Conservation (phyloP, 2,888 invertebrate species). For the Lymantria monacha region DNA sequence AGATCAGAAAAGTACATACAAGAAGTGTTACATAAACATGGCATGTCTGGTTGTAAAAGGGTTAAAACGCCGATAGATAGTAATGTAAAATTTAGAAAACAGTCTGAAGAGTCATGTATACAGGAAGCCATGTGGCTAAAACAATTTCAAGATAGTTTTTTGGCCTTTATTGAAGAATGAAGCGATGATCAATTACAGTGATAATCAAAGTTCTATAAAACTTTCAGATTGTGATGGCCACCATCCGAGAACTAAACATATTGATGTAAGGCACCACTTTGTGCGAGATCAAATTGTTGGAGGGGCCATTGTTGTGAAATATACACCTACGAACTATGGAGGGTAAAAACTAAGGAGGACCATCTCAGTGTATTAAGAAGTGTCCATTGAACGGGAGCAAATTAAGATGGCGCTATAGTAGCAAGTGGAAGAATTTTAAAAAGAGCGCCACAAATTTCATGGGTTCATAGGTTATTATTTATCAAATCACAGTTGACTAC, state of each 20-base stretch:
- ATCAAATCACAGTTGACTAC: too few relatives aligned
- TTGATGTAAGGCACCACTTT: conserved; percentile 22
- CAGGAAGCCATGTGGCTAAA: too few relatives aligned
- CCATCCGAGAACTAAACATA: conserved; percentile 18
- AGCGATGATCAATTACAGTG: conserved; percentile 21
- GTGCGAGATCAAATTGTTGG: neutral
- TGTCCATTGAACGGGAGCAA: too few relatives aligned
- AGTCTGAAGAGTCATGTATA: conserved; percentile 1
- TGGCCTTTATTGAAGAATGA: conserved; percentile 16
- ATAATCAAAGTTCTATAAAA: too few relatives aligned
- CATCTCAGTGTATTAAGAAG: too few relatives aligned
- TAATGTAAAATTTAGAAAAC: conserved; percentile 9
- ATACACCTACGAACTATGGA: too few relatives aligned
- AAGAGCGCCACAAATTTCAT: too few relatives aligned
- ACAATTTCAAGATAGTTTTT: conserved; percentile 16
- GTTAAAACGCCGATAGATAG: conserved; percentile 1
- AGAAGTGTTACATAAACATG: conserved; percentile 1
- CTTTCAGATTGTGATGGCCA: conserved; percentile 14
- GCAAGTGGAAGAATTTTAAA: too few relatives aligned
- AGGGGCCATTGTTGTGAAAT: conserved; percentile 10
- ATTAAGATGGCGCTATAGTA: too few relatives aligned
- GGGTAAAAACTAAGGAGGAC: too few relatives aligned
- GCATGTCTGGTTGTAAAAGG: conserved; percentile 2
- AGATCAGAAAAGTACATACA: conserved; percentile 6
- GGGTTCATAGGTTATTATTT: too few relatives aligned